Evolutionary conservation across 2,888 invertebrate species (phyloP), one percentile per base, ranked within the genome.

Genomic region (Lomographa bimaculata): DNA sequence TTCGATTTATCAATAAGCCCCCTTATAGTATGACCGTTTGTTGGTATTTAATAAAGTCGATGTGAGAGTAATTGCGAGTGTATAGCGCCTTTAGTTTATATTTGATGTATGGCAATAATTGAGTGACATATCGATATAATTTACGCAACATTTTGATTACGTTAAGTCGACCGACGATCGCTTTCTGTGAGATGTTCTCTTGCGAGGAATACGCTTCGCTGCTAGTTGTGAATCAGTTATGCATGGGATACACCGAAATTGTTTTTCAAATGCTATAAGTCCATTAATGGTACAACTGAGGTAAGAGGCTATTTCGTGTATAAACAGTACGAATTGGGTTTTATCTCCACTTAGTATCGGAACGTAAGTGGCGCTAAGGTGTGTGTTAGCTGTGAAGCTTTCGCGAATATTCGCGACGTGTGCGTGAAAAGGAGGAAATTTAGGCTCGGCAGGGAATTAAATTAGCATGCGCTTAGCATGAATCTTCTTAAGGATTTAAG

Each of bases 401-500:
- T 23, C 35, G 46, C 38, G 43, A 35, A 50, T 34, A 57, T 14
- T 14, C 35, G 54, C 50, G 48, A 50, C 48, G 64, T 57, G 69
- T 69, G 53, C 46, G 42, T 59, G 64, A 65, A 60, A 54, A 64
- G 85, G 84, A 87, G 74, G 71, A 85, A 77, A 65, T 78, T 76
- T 83, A 81, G 84, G 86, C 70, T 79, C 85, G 87, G 87, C 87
- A 87, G 87, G 86, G 89, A 86, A 58, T 60, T 62, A 60, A 63
- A 65, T 64, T 61, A 63, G 45, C 66, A 66, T 72, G 71, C 66
- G 37, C 60, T 64, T 65, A 65, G 67, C 57, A 55, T 58, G 36
- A 55, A 54, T 56, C 63, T 51, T 68, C 11, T 19, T 35, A 70
- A 71, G 57, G 66, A 72, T 72, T 83, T 79, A 71, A 64, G 75